Base-by-base conservation (phyloP, 1,140 invertebrate genomes). In the Papilio glaucus region DNA sequence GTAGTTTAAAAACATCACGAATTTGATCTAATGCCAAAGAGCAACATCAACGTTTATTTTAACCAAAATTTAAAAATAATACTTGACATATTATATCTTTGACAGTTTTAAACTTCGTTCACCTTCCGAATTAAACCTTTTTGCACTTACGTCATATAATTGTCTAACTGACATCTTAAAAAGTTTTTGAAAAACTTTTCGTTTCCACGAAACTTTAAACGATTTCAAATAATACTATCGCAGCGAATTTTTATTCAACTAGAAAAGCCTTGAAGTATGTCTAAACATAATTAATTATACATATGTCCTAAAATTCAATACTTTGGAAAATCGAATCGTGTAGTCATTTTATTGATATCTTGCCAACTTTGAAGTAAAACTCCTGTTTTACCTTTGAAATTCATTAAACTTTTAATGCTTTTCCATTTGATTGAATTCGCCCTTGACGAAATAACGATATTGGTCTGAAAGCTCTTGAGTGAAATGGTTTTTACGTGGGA, bases 401-500 rank as follows among this genome's bases (percentile, higher is more conserved):
- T 65, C 9, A 65, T 39, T 65, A 53, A 69, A 49, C 45, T 69
- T 69, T 69, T 38, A 69, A 69, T 53, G n/a, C n/a, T 53, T 37
- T 69, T 53, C 45, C 33, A 53, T 49, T 69, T 69, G 67, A 53
- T 69, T 69, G 67, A 69, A 39, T 33, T 69, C 61, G 24, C 49
- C 37, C 65, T 70, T 74, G 67, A 60, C 53, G 8, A 69, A 61
- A 73, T 74, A 73, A 72, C 41, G 33, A 65, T 87, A 83, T 85
- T 90, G 86, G 89, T 92, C 83, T 91, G 89, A 92, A 93, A 92
- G 90, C 90, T 88, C 84, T 89, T 89, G 91, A 92, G 91, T 93
- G 91, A 93, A 92, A 93, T 93, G 91, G 91, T 93, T 93, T 93
- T 93, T 93, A 93, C 91, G 91, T 93, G 91, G 91, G 91, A 93